phyloP scores from a whole-genome alignment of 2,113 vertebrate species.

The human region DNA sequence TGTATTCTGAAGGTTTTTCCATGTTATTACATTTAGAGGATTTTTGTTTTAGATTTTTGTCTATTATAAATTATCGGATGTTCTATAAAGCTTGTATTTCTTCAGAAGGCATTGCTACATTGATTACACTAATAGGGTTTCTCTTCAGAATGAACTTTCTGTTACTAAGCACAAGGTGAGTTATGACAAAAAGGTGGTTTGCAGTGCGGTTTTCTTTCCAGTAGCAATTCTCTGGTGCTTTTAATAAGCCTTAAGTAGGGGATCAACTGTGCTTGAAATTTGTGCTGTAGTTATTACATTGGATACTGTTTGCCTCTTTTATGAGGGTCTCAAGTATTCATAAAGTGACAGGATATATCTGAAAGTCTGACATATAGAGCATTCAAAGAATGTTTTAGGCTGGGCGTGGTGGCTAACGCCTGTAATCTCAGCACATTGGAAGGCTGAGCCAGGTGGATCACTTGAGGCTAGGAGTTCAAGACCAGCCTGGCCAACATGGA shows the following conservation, averaged over 20 bases:
- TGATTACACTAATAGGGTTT: background rate
- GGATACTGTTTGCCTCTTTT: background rate
- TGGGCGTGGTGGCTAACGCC: too few relatives aligned
- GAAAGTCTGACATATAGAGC: background rate
- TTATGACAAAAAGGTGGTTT: background rate
- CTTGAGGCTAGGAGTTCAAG: too few relatives aligned
- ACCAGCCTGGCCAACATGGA: too few relatives aligned
- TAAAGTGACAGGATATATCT: background rate
- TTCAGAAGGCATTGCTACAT: background rate
- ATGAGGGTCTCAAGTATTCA: background rate
- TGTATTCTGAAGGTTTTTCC: conserved; percentile 4
- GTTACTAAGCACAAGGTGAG: background rate
- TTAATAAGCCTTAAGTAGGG: background rate
- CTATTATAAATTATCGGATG: background rate
- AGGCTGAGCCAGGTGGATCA: too few relatives aligned
- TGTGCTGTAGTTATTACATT: background rate
- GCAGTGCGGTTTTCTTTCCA: background rate
- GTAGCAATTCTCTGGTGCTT: background rate
- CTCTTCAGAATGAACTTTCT: background rate
- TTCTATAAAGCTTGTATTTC: background rate
- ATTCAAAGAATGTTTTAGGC: background rate
- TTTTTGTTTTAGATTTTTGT: background rate
- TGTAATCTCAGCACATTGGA: too few relatives aligned
- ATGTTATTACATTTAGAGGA: background rate
- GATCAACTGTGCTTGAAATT: background rate